Conservation (phyloP, 2,797 vertebrate genomes). For the Centroberyx gerrardi region DNA sequence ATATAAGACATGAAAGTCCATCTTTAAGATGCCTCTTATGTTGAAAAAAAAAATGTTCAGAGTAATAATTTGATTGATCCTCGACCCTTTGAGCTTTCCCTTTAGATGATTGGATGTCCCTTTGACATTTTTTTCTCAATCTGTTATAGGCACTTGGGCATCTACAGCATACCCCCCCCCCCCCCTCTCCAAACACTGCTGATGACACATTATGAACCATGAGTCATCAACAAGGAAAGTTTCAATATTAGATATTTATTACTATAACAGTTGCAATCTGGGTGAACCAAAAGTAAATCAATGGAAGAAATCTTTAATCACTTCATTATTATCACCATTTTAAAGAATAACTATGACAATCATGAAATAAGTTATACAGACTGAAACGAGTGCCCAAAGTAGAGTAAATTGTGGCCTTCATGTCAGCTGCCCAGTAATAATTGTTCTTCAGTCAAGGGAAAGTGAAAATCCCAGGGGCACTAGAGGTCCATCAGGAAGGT, state of each 20-base stretch:
- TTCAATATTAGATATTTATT: not conserved
- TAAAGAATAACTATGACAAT: not conserved
- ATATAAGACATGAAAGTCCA: too few species aligned
- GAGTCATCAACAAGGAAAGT: not conserved
- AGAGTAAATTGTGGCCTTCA: not conserved
- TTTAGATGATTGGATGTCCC: not conserved
- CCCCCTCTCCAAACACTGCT: not conserved
- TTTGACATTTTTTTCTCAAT: not conserved
- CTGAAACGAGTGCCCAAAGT: not conserved
- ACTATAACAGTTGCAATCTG: not conserved
- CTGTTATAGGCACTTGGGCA: not conserved
- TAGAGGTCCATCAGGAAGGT: slow-evolving; percentile 43
- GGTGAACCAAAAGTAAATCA: too few species aligned
- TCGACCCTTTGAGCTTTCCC: not conserved
- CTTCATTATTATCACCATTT: not conserved
- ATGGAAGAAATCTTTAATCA: not conserved
- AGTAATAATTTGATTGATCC: not conserved
- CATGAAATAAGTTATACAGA: not conserved
- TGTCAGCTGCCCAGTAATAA: slow-evolving; percentile 6
- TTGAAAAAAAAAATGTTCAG: too few species aligned
- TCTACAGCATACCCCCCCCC: not conserved
- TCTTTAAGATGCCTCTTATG: too few species aligned
- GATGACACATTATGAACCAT: not conserved
- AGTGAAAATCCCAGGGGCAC: slow-evolving; percentile 45
- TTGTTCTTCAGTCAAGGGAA: slow-evolving; percentile 50